Evolutionary conservation across 2,797 vertebrate species (phyloP).

Genomic region (Sebastes vulpes): DNA sequence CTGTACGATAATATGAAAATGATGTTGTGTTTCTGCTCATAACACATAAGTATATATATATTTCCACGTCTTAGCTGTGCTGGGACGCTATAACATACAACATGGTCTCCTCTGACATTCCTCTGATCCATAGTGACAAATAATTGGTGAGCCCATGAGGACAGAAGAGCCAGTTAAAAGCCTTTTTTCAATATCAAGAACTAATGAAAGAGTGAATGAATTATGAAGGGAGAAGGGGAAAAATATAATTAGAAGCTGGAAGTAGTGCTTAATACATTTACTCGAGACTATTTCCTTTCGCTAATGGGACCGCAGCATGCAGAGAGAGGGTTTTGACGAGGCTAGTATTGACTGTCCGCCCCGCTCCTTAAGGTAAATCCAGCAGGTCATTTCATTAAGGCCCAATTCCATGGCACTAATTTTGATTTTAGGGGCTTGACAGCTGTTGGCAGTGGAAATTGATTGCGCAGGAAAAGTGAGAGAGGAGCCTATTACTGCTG

Average conservation of each 20-base stretch:
- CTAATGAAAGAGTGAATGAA: conserved; percentile 78
- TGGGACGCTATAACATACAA: conserved; percentile 20
- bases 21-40: conserved; percentile 3
- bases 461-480: conserved; percentile 45
- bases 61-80: background rate
- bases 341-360: conserved; percentile 68
- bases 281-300: conserved; percentile 78
- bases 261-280: conserved; percentile 80
- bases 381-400: conserved; percentile 83
- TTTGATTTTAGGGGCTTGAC: conserved; percentile 81
- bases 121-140: conserved; percentile 67
- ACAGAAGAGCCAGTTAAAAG: conserved; percentile 55
- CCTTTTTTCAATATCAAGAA: conserved; percentile 70
- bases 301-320: conserved; percentile 73
- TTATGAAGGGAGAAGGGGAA: conserved; percentile 65
- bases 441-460: conserved; percentile 80
- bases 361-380: conserved; percentile 79
- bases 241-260: conserved; percentile 74
- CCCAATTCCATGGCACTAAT: conserved; percentile 75
- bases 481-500: conserved; percentile 71
- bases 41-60: background rate
- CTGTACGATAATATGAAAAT: conserved; percentile 16
- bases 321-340: conserved; percentile 71
- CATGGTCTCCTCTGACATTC: conserved; percentile 25
- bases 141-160: conserved; percentile 60